phyloP scores from a whole-genome alignment of 2,797 vertebrate genomes.

The Nannoperca obscura region DNA sequence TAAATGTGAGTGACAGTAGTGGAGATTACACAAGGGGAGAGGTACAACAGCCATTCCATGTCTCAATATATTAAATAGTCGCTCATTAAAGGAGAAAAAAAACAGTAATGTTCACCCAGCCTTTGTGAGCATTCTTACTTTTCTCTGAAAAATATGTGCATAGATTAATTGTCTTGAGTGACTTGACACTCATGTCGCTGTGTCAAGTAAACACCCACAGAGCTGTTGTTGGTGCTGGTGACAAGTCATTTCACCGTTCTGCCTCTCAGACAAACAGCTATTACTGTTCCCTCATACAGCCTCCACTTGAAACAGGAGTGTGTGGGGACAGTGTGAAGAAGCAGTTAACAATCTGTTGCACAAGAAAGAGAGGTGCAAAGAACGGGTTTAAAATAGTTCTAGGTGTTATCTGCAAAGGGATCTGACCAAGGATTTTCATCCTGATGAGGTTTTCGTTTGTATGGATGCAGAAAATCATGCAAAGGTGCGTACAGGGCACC shows the following conservation, averaged over 20 bases:
- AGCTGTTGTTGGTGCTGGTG: constrained; percentile 62
- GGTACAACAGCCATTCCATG: not conserved
- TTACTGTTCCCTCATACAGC: constrained; percentile 62
- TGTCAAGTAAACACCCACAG: constrained; percentile 68
- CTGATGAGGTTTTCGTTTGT: not conserved
- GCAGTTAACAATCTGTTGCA: constrained; percentile 76
- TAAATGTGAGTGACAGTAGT: constrained; percentile 51
- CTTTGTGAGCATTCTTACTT: constrained; percentile 22
- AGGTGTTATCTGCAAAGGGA: constrained; percentile 60
- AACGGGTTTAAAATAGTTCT: constrained; percentile 72
- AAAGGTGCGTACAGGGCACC: not conserved
- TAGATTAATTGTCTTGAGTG: constrained; percentile 48
- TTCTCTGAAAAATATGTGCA: constrained; percentile 31
- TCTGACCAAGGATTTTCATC: constrained; percentile 26
- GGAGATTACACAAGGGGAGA: constrained; percentile 44
- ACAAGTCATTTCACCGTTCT: constrained; percentile 56
- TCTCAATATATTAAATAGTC: constrained; percentile 29
- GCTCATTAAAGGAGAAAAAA: constrained; percentile 13
- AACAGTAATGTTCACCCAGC: not conserved
- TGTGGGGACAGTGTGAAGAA: constrained; percentile 77
- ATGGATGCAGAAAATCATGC: not conserved
- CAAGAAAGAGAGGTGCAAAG: constrained; percentile 72
- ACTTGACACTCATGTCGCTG: constrained; percentile 46
- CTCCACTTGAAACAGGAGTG: constrained; percentile 70
- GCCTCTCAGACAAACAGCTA: constrained; percentile 68